Evolutionary conservation across 2,888 invertebrate genomes (phyloP).

Genomic region (Zaprionus obscuricornis): DNA sequence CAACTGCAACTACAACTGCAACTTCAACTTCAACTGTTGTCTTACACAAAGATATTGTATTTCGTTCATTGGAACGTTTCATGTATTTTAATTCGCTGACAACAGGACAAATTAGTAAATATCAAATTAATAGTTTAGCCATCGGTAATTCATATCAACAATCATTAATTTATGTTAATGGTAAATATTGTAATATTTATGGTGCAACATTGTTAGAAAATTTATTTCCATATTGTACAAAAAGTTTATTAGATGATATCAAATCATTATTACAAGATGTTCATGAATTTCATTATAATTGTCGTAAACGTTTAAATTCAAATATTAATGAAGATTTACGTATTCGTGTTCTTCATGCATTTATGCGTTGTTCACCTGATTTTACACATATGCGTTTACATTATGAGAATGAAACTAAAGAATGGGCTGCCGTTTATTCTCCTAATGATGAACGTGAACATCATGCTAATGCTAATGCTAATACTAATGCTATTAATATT

Average conservation of each 20-base stretch:
- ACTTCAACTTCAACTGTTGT: no score
- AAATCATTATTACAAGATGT: slow-evolving; percentile 33
- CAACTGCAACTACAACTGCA: no score
- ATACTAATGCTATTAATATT: no score
- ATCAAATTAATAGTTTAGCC: slow-evolving; percentile 36
- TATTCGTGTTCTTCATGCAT: slow-evolving; percentile 36
- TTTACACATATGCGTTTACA: slow-evolving; percentile 43
- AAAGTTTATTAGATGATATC: slow-evolving; percentile 35
- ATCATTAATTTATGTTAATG: slow-evolving; percentile 39
- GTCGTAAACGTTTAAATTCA: neutral
- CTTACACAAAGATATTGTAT: slow-evolving; percentile 16
- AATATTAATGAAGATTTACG: slow-evolving; percentile 37
- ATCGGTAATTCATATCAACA: slow-evolving; percentile 45
- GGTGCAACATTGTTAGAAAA: slow-evolving; percentile 41
- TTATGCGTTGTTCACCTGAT: slow-evolving; percentile 40
- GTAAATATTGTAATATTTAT: slow-evolving; percentile 29
- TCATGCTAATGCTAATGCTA: no score
- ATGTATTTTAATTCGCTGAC: slow-evolving; percentile 38
- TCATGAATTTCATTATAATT: slow-evolving; percentile 42
- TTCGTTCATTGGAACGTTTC: slow-evolving; percentile 36
- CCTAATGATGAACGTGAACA: no score
- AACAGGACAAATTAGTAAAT: slow-evolving; percentile 33
- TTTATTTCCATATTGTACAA: slow-evolving; percentile 39
- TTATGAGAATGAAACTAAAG: slow-evolving; percentile 37
- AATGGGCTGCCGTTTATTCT: slow-evolving; percentile 26